Evolutionary conservation across 2,113 vertebrate genomes (phyloP), one percentile per base, ranked within the genome.

Genomic region (Oophaga pumilio): DNA sequence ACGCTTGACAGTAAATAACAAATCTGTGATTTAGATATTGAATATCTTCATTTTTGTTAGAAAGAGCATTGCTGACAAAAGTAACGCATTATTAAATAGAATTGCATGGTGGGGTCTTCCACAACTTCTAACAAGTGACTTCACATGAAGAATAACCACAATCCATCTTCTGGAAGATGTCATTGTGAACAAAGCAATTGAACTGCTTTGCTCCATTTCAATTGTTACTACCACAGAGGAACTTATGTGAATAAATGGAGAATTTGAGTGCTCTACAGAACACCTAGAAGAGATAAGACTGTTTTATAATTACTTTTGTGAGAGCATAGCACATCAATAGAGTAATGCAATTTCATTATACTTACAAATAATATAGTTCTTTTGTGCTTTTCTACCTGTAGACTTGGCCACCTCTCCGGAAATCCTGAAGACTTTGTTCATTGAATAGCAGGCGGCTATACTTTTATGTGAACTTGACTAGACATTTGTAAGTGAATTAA

Each of bases 231-330:
- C 43, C 71, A 50, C 71, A 74, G 33, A 74, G 71, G 26, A 74
- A 74, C 71, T 74, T 74, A 74, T 49, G 8, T 74, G 71, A 74
- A 74, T 50, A 74, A 77, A 52, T 77, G 76, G 49, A 56, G 50
- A 77, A 77, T 24, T 14, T n/a, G 20, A 53, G 50, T 24, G 76
- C 76, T 77, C 76, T 77, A 77, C 50, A n/a, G 50, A 77, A 77
- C 49, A 77, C 22, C 76, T 24, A 77, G 50, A 77, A 77, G 49
- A 77, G 76, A 77, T 77, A 77, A 52, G 76, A 50, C 76, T 53
- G 22, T 77, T 53, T 77, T 77, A 77, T 77, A 77, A 77, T 77
- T 77, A 77, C 76, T 77, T 24, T 77, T 77, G 76, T 56, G 76
- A 77, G 49, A 24, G 33, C 76, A 77, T 77, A 77, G 76, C 20